Evolutionary conservation across 2,797 vertebrate species (phyloP).

Genomic region (Lepus oiostolus): DNA sequence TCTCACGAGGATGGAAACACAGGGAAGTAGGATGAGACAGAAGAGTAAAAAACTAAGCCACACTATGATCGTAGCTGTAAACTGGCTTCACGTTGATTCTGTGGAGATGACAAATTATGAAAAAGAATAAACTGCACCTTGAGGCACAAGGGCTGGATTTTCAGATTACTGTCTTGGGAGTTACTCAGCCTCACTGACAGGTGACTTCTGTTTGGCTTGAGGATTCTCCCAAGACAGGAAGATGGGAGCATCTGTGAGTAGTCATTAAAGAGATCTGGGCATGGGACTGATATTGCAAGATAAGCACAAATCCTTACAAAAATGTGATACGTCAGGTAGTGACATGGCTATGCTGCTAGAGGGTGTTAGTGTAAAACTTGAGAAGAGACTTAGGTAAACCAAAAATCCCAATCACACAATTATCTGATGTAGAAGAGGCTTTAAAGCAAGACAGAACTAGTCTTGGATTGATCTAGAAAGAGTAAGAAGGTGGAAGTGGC

Average conservation of each 20-base stretch:
- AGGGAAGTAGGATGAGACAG: not conserved
- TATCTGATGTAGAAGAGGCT: not conserved
- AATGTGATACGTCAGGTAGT: not conserved
- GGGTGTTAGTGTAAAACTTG: not conserved
- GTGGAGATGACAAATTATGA: not conserved
- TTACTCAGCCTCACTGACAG: not conserved
- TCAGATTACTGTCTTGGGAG: not conserved
- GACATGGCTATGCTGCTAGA: not conserved
- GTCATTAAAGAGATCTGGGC: not conserved
- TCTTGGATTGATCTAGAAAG: not conserved
- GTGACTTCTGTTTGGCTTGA: not conserved
- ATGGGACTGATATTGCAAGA: not conserved
- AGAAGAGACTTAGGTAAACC: not conserved
- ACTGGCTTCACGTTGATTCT: not conserved
- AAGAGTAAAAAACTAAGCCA: not conserved
- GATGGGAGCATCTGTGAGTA: not conserved
- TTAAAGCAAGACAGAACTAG: slow-evolving; percentile 7
- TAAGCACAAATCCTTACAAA: not conserved
- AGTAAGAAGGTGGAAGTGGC: not conserved
- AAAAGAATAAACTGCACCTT: not conserved
- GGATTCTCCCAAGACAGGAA: not conserved
- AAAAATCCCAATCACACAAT: not conserved
- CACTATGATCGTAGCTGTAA: not conserved
- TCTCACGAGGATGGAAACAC: not conserved
- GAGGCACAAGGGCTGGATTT: not conserved